These are phyloP conservation scores for Archegozetes longisetosus DNA, from an alignment of 1,140 invertebrate genomes.

Conservation along the genomic window DNA sequence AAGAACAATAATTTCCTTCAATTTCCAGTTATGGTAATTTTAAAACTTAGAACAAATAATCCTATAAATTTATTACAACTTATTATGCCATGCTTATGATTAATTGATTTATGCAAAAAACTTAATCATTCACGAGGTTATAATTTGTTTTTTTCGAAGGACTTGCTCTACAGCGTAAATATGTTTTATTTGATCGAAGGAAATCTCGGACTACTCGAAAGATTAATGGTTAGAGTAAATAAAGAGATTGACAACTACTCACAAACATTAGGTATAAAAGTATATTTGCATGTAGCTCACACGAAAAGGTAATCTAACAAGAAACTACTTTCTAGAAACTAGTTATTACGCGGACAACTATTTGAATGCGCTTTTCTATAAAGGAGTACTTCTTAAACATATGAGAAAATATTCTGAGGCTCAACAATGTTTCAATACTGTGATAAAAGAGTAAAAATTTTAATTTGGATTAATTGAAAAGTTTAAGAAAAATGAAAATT, in stretches of 20 bases:
- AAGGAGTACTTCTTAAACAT: conserved; percentile 5
- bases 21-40: conserved; percentile 7
- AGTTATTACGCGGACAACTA: conserved; percentile 2
- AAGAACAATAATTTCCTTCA: conserved; percentile 1
- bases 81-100: no score
- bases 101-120: not conserved
- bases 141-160: not conserved
- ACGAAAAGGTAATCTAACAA: not conserved
- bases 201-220: not conserved
- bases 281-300: no score
- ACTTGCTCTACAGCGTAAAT: conserved; percentile 4
- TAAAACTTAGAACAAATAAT: no score
- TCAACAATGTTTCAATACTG: conserved; percentile 4
- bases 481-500: no score
- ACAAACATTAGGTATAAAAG: not conserved
- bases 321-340: not conserved
- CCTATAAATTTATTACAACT: no score
- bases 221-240: not conserved
- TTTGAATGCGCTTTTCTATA: conserved; percentile 9
- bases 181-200: conserved; percentile 7
- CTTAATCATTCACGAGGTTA: not conserved
- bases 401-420: conserved; percentile 9
- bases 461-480: no score
- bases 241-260: conserved; percentile 4
- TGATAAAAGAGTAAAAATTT: conserved; percentile 9